A percentile compares a stretch with the other conserved stretches of the same genome.
These are phyloP conservation scores for Drosophila cracens DNA, from an alignment of 2,888 invertebrate species.

Conservation along the genomic window DNA sequence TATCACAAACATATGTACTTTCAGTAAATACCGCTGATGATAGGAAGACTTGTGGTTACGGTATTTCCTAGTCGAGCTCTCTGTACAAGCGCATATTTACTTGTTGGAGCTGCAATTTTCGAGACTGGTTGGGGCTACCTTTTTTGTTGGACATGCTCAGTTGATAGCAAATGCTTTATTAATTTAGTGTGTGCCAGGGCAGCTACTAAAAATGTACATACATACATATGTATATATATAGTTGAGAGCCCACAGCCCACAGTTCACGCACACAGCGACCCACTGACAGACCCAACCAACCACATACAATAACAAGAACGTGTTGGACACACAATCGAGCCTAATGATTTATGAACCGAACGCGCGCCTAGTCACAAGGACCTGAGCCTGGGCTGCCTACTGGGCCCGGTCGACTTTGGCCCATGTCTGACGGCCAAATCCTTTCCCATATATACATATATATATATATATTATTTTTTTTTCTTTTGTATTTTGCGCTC, in stretches of 20 bases:
- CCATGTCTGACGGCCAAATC: constrained; percentile 62
- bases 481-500: constrained; percentile 4
- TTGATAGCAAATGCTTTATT: constrained; percentile 80
- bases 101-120: constrained; percentile 62
- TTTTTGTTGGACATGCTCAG: constrained; percentile 33
- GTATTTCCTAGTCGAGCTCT: background rate
- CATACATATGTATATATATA: constrained; percentile 8
- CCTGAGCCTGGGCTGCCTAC: constrained; percentile 12
- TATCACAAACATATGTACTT: background rate
- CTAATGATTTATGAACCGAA: constrained; percentile 79
- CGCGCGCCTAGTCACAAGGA: constrained; percentile 70
- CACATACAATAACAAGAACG: constrained; percentile 48
- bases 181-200: constrained; percentile 77
- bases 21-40: background rate
- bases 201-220: constrained; percentile 21
- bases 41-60: background rate
- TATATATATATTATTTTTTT: background rate
- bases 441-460: constrained; percentile 21
- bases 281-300: constrained; percentile 6
- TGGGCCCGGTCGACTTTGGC: constrained; percentile 9
- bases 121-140: constrained; percentile 10
- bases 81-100: background rate
- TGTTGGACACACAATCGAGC: constrained; percentile 79
- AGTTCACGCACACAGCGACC: background rate
- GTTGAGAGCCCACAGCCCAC: constrained; percentile 1